Evolutionary conservation across 2,113 vertebrate genomes (phyloP).

Genomic region (Callospermophilus lateralis): DNA sequence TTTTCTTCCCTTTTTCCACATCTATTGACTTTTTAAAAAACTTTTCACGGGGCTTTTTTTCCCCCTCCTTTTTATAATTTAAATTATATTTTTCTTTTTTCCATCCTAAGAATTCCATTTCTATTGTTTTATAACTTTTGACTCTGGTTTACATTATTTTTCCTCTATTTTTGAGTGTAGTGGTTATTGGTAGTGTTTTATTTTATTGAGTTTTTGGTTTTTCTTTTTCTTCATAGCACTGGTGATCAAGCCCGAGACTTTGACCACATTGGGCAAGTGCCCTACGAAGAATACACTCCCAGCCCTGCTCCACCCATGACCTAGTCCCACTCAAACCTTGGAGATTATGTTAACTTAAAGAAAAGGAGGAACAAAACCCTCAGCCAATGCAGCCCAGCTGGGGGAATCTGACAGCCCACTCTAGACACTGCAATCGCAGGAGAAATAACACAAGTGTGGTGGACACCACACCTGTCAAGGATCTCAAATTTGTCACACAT

Average conservation of each 20-base stretch:
- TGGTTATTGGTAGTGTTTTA: not conserved
- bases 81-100: not conserved
- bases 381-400: not conserved
- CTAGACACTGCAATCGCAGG: not conserved
- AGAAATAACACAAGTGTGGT: not conserved
- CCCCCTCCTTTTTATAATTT: not conserved
- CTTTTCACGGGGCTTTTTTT: not conserved
- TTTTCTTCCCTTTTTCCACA: no score
- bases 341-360: not conserved
- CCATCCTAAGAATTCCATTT: not conserved
- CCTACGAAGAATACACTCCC: not conserved
- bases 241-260: not conserved
- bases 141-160: not conserved
- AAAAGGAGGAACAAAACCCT: not conserved
- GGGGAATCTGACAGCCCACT: not conserved
- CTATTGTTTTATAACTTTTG: not conserved
- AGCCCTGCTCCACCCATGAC: not conserved
- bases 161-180: not conserved
- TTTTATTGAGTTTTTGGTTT: not conserved
- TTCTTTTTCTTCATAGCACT: not conserved
- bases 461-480: not conserved
- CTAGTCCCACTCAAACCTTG: not conserved
- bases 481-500: not conserved
- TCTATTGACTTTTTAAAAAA: no score
- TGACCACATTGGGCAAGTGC: not conserved